Evolutionary conservation across 2,113 vertebrate species (phyloP).

Genomic region (Tupaia tana): DNA sequence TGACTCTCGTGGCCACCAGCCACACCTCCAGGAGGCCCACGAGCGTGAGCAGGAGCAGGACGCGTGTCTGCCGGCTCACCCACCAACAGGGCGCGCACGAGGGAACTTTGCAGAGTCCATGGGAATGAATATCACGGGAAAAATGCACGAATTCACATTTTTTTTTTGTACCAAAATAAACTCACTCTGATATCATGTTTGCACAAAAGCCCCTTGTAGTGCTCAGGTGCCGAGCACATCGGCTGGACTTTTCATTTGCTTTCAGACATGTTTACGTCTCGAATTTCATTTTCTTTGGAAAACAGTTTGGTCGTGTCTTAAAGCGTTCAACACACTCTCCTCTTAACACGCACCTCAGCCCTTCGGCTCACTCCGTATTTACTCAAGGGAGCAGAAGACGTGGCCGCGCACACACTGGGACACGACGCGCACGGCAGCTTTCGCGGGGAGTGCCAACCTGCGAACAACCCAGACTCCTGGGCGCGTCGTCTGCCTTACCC

Average conservation of each 20-base stretch:
- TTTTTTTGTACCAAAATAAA: too few species aligned
- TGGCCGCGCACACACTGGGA: not conserved
- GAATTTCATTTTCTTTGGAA: constrained; percentile 17
- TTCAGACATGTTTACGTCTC: not conserved
- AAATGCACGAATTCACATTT: too few species aligned
- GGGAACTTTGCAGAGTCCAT: too few species aligned
- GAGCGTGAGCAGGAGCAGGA: too few species aligned
- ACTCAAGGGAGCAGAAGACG: not conserved
- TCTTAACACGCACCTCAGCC: not conserved
- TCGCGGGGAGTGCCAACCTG: not conserved
- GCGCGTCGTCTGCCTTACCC: too few species aligned
- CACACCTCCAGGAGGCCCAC: too few species aligned
- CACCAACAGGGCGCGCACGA: too few species aligned
- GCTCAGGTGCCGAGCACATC: not conserved
- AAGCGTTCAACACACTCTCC: not conserved
- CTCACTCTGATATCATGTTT: too few species aligned
- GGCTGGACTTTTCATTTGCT: not conserved
- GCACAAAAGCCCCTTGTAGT: not conserved
- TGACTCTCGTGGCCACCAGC: too few species aligned
- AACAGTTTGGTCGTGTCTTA: not conserved
- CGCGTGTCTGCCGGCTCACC: too few species aligned
- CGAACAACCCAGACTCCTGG: not conserved
- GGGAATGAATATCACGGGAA: too few species aligned
- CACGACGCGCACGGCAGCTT: not conserved
- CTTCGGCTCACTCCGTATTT: not conserved